Evolutionary conservation across 2,888 invertebrate genomes (phyloP), one percentile per base, ranked within the genome.

Genomic region (Meiosimyza decipiens): DNA sequence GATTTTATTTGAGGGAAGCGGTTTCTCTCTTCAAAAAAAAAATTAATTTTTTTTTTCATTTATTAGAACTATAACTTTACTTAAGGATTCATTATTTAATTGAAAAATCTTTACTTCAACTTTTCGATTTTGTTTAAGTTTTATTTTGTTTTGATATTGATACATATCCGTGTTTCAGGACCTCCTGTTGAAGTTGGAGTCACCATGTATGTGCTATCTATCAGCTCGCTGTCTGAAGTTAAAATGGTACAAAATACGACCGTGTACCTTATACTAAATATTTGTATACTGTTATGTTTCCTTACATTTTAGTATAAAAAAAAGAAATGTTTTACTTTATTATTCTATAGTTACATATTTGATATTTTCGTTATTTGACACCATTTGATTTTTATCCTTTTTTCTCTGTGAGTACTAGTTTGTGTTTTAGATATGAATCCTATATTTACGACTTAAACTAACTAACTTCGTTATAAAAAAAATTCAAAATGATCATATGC

Each of bases 201-300:
- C 91, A 97, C 97, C 90, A 96, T 97, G 94, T 96, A 96, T 92
- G 96, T 97, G 91, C 94, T 97, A 90, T 95, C 95, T 91, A 97
- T 97, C 93, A 95, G 96, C 91, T 96, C 96, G 89, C 95, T 97
- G 90, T 97, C 96, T 89, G 97, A 97, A 93, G 97, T 96, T 89
- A 94, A 96, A 92, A 97, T 97, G 97, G 97, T 97, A 94, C 90
- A 89, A 88, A 88, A 79, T 81, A 81, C 72, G 80, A 80, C 78
- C 79, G 79, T 82, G 82, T 83, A 83, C 83, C 83, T 83, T 80
- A 75, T 73, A 73, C 40, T 60, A 55, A 68, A 47, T 63, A 52
- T 73, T 72, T 62, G 69, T 62, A 40, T 69, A 47, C 54, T 71
- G 57, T 57, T 52, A 3, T 63, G 47, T 72, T 40, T 49, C 28